Base-by-base conservation (phyloP, 2,113 vertebrate genomes). In the Colaptes auratus region DNA sequence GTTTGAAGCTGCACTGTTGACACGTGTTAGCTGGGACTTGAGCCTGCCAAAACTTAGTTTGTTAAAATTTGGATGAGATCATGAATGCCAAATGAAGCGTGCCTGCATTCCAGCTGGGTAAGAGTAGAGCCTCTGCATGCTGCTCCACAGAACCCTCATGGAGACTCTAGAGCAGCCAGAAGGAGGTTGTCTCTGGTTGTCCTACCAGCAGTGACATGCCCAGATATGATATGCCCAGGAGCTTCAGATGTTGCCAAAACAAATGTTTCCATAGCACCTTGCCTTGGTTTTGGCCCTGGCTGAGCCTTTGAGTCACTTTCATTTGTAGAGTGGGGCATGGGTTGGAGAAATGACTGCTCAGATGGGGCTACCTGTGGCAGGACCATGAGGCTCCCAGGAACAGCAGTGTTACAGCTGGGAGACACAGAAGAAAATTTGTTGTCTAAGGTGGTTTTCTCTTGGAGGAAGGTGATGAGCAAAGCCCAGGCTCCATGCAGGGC, bases 401-500 rank as follows among this genome's bases (percentile, higher is more conserved):
- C 53, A 59, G 27, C 0, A 0, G 6, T 83, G 59, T 27, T 53
- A 31, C 20, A 39, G 6, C 30, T 69, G 35, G 39, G 33, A 61
- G 35, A 10, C 48, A 15, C 7, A 79, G 20, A 52, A 66, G 16
- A 56, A 82, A 42, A 69, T 8, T 5, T 44, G 3, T 53, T 71
- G 30, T 39, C 11, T 50, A 23, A 79, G 46, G 27, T 66, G 28
- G 10, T 78, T 92, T 80, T 31, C 35, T 66, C 28, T 30, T 30
- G 18, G 53, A 46, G 33, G 60, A 42, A 19, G 61, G 70, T n/a
- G 66, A 63, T 79, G 44, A 56, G 36, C 61, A 71, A 60, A 86
- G 53, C 8, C 65, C 84, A 27, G 11, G 18, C 28, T 70, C 33
- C 31, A 3, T 48, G 44, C 25, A 87, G 78, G 14, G 24, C 5